Evolutionary conservation across 2,888 invertebrate genomes (phyloP).

Genomic region (Apomyelois bistriatella): DNA sequence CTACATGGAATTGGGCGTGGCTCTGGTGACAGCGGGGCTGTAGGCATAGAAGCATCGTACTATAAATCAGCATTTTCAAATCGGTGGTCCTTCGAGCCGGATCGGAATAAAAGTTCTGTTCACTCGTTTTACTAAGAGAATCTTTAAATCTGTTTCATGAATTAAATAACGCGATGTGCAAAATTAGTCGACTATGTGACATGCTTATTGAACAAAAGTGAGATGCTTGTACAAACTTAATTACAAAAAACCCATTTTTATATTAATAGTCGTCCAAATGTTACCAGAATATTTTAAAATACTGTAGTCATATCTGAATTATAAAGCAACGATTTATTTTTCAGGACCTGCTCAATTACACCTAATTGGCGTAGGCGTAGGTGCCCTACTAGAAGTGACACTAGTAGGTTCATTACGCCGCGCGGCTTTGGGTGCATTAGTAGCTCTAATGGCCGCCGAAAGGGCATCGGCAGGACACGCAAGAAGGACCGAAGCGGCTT

Average conservation of each 20-base stretch:
- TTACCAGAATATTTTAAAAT: not conserved
- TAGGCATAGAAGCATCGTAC: too few relatives aligned
- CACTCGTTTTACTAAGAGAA: too few relatives aligned
- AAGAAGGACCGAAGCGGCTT: slow-evolving; percentile 93
- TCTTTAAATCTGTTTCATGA: too few relatives aligned
- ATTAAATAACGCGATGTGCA: too few relatives aligned
- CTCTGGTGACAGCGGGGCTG: slow-evolving; percentile 60
- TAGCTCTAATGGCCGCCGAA: slow-evolving; percentile 97
- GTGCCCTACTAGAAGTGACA: slow-evolving; percentile 95
- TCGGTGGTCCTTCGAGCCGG: too few relatives aligned
- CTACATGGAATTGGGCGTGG: slow-evolving; percentile 70
- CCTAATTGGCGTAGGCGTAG: slow-evolving; percentile 95
- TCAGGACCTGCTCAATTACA: slow-evolving; percentile 90
- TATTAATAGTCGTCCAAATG: too few relatives aligned
- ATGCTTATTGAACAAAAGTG: too few relatives aligned
- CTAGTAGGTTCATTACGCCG: slow-evolving; percentile 93
- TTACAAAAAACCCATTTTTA: too few relatives aligned
- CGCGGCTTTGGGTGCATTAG: slow-evolving; percentile 94
- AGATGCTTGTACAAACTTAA: too few relatives aligned
- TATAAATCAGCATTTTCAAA: too few relatives aligned
- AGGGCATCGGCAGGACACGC: slow-evolving; percentile 91
- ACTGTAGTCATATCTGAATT: not conserved
- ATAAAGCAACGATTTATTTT: not conserved
- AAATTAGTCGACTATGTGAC: too few relatives aligned
- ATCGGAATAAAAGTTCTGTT: too few relatives aligned